A percentile compares a stretch with the other conserved stretches of the same genome.
These are phyloP conservation scores for Rhinolophus ferrumequinum DNA, from an alignment of 2,113 vertebrate species.

Conservation along the genomic window DNA sequence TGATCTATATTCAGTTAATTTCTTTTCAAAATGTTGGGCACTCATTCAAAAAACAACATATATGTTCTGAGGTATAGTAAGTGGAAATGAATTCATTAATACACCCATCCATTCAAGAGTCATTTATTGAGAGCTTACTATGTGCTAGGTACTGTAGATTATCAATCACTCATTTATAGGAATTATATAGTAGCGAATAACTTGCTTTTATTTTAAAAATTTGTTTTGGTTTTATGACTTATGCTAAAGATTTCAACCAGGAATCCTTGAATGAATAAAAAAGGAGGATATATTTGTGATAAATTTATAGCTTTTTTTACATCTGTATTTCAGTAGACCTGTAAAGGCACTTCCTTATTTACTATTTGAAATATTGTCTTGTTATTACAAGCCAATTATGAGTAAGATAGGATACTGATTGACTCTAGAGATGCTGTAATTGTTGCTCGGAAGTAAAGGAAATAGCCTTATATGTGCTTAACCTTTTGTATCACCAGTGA, in stretches of 20 bases:
- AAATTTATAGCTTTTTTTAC: conserved; percentile 8
- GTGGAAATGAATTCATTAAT: background rate
- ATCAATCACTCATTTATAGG: background rate
- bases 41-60: background rate
- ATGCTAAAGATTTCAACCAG: conserved; percentile 14
- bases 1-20: conserved; percentile 18
- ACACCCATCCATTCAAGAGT: background rate
- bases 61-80: background rate
- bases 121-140: background rate
- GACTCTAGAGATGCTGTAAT: background rate
- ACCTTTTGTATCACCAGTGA: background rate
- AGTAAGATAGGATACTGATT: background rate
- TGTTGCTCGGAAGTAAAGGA: background rate
- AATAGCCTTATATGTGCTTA: background rate
- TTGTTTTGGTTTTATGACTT: conserved; percentile 44
- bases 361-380: background rate
- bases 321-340: background rate
- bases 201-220: conserved; percentile 10
- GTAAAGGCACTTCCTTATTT: background rate
- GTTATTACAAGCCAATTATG: background rate
- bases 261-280: conserved; percentile 9
- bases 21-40: background rate
- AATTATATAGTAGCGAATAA: background rate
- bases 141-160: background rate
- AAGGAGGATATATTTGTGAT: background rate